Base-by-base conservation (phyloP, 2,797 vertebrate genomes). In the Halcyon badia region DNA sequence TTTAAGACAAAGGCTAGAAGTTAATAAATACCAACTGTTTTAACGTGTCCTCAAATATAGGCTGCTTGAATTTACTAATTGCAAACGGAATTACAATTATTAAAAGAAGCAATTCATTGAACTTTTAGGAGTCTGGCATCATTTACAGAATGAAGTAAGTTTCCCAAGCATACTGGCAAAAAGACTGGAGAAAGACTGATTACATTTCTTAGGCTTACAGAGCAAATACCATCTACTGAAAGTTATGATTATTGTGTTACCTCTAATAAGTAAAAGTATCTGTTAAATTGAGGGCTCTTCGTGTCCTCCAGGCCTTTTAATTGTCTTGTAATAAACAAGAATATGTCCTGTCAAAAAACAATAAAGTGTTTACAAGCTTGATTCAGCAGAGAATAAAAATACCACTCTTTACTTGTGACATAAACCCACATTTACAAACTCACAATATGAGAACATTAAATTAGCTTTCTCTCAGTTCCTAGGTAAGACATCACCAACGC, bases 241-340 rank as follows among this genome's bases (percentile, higher is more conserved):
- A 95, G 21, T 83, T 71, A 41, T 5, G 87, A 57, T 52, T 68
- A 71, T 25, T 65, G 76, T 35, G 44, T 98, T 98, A 99, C 99
- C 99, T 99, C 99, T 98, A 99, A 98, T 95, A 99, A 98, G 98
- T 99, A 99, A 98, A 99, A 99, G 97, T 99, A 99, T 99, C 99
- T 99, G 98, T 99, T 99, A 98, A 99, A 99, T 91, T 99, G 99
- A 51, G 99, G 99, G 97, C 99, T 99, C 98, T 99, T 99, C n/a
- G 99, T 99, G 97, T 99, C 99, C 97, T 99, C 99, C 92, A 99
- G 98, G 92, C 99, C 99, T 98, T 99, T 99, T 96, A 99, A 98
- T 77, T 99, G 99, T 98, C 99, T 99, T 97, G 99, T 99, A 98
- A 99, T 99, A 98, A 99, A 99, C 96, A 99, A 98, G 98, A 99